phyloP scores from a whole-genome alignment of 2,113 vertebrate genomes.

The Oncorhynchus tshawytscha region DNA sequence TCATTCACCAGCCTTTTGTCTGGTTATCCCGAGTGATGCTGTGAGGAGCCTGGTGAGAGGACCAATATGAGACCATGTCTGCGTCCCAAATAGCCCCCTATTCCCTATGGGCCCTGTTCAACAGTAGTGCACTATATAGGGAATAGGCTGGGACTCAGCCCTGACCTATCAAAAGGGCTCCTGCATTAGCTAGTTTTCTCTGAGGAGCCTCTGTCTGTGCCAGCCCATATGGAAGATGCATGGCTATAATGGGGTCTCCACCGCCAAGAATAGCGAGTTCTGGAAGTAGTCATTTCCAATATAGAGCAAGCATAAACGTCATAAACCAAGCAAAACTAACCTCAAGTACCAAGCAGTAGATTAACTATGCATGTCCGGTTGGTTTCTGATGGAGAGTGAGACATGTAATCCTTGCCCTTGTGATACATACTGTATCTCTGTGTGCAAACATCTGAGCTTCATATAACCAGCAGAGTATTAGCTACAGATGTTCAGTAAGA shows the following conservation, averaged over 20 bases:
- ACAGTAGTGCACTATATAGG: too few species aligned
- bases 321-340: not conserved
- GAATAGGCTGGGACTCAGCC: too few species aligned
- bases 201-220: not conserved
- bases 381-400: not conserved
- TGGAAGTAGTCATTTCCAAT: not conserved
- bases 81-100: not conserved
- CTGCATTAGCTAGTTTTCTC: not conserved
- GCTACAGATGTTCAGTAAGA: not conserved
- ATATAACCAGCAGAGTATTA: slow-evolving; percentile 6
- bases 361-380: not conserved
- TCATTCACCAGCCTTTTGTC: not conserved
- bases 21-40: not conserved
- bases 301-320: not conserved
- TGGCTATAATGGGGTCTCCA: not conserved
- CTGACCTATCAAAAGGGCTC: not conserved
- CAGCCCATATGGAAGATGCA: not conserved
- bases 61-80: not conserved
- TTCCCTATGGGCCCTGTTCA: too few species aligned
- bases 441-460: not conserved
- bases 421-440: not conserved
- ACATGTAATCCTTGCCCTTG: not conserved
- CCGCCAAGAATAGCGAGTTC: not conserved
- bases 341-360: not conserved
- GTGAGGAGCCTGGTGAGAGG: not conserved